Evolutionary conservation across 2,113 vertebrate species (phyloP).

Genomic region (Microcebus lehilahytsara): DNA sequence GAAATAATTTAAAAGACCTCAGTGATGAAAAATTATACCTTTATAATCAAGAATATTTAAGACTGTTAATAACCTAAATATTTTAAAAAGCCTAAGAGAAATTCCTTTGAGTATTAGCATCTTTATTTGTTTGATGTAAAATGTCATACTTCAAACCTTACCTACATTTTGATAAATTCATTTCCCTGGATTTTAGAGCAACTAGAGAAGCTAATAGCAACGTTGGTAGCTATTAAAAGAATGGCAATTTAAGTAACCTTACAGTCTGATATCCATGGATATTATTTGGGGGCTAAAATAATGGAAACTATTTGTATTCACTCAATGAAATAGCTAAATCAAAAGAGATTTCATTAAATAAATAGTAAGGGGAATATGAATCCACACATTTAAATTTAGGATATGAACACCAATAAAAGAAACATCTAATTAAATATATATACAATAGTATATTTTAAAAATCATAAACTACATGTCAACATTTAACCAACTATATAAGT

Average conservation of each 20-base stretch:
- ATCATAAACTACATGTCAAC: neutral
- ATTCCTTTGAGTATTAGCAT: neutral
- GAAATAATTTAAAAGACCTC: constrained; percentile 43
- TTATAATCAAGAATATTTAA: neutral
- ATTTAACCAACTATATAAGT: neutral
- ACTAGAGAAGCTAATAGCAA: neutral
- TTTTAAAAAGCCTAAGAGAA: neutral
- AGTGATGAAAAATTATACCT: neutral
- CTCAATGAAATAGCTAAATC: neutral
- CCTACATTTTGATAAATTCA: neutral
- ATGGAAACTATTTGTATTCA: neutral
- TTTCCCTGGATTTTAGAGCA: neutral
- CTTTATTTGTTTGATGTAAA: neutral
- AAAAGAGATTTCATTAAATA: neutral
- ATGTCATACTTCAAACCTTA: neutral
- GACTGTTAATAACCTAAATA: neutral
- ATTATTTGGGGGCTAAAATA: neutral
- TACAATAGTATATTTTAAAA: neutral
- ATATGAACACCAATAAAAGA: neutral
- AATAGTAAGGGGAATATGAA: neutral
- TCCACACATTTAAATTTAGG: neutral
- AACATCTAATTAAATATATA: neutral
- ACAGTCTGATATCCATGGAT: neutral
- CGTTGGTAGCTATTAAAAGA: neutral
- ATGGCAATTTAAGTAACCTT: neutral